Base-by-base conservation (phyloP, 2,797 vertebrate species). In the Oreochromis grahami region DNA sequence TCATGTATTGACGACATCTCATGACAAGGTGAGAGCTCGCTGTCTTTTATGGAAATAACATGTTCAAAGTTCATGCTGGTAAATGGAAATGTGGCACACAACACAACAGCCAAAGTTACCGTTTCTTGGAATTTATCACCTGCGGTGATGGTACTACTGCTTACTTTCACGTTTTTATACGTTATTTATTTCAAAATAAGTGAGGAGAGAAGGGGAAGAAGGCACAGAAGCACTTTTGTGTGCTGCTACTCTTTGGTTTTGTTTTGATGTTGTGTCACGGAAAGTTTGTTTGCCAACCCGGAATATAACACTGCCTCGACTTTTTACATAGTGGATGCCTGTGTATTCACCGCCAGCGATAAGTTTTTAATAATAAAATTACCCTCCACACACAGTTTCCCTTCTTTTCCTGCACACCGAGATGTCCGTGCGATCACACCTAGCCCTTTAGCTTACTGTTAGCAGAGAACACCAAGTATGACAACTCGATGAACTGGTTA, bases 401-500 rank as follows among this genome's bases (percentile, higher is more conserved):
- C 74, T 89, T 88, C 84, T 87, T 84, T 26, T 84, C 48, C 70
- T 81, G 65, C 38, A 58, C 63, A 85, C 81, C 77, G 83, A 72
- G 85, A 83, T 87, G 89, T 91, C 82, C 87, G 91, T 91, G 91
- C 77, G 58, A 83, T 86, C 82, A 89, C 58, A 92, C 91, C 50
- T 94, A 95, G 94, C 93, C 79, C 50, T 86, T 89, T 95, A 96
- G 94, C 95, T 45, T 87, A 15, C 43, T 80, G 93, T 87, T 95
- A 95, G 76, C 92, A 79, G 34, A 77, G 79, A 70, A 80, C 58
- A 89, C 82, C 72, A 74, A 89, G 81, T 92, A 84, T 92, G 90
- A 89, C 92, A 95, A 94, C 92, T 93, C 89, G 90, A 87, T 81
- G 55, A 93, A 94, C 89, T 86, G 89, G 88, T 95, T 93, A 60